Evolutionary conservation across 2,113 vertebrate species (phyloP).

Genomic region (Alectura lathami): DNA sequence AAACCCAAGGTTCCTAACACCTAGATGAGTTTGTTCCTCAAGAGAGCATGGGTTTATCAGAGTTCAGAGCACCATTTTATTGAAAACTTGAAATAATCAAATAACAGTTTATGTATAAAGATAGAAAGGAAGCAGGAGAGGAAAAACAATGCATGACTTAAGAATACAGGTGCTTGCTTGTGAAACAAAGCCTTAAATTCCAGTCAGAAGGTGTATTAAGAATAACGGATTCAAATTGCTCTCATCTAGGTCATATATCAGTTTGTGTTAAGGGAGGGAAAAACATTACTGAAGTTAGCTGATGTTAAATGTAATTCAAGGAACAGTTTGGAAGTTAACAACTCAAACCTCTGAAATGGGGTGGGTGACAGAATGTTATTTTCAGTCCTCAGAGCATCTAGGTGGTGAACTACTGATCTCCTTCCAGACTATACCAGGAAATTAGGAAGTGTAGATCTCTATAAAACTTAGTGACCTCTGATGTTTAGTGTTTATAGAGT

Average conservation of each 20-base stretch:
- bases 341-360: not conserved
- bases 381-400: not conserved
- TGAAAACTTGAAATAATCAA: not conserved
- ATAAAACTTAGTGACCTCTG: not conserved
- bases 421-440: not conserved
- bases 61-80: not conserved
- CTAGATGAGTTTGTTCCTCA: not conserved
- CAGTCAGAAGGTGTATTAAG: not conserved
- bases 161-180: not conserved
- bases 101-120: not conserved
- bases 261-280: not conserved
- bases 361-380: not conserved
- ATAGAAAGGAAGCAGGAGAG: not conserved
- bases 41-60: not conserved
- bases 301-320: not conserved
- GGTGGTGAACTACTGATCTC: not conserved
- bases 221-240: not conserved
- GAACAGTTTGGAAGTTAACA: not conserved
- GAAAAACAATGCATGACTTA: not conserved
- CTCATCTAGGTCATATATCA: not conserved
- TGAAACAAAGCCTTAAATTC: not conserved
- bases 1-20: not conserved
- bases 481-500: not conserved
- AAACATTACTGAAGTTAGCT: not conserved
- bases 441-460: not conserved